These are phyloP conservation scores for Rana temporaria DNA, from an alignment of 2,113 vertebrate species.

Conservation along the genomic window DNA sequence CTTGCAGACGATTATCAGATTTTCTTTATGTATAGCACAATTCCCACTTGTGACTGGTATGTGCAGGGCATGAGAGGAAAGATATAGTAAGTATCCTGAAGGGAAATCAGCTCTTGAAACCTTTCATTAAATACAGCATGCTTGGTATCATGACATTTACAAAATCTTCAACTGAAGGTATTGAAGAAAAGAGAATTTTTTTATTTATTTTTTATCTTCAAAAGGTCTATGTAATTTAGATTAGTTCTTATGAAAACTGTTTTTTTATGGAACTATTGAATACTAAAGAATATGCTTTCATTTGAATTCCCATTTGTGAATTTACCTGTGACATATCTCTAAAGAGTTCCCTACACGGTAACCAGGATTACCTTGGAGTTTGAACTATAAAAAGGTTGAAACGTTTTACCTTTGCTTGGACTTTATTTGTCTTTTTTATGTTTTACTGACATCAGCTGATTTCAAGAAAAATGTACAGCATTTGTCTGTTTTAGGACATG, in stretches of 20 bases:
- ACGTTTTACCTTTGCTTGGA: too few relatives aligned
- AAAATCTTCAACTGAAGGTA: conserved; percentile 73
- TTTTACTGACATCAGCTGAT: too few relatives aligned
- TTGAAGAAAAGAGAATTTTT: conserved; percentile 21
- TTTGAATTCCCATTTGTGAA: too few relatives aligned
- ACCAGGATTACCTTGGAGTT: too few relatives aligned
- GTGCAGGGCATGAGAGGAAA: conserved; percentile 79
- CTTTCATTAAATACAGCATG: conserved; percentile 83
- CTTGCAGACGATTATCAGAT: conserved; percentile 79
- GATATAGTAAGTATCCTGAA: conserved; percentile 79
- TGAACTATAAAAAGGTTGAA: too few relatives aligned
- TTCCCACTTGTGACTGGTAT: conserved; percentile 76
- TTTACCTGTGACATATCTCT: too few relatives aligned
- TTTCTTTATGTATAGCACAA: conserved; percentile 80
- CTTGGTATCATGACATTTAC: conserved; percentile 76
- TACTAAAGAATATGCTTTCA: too few relatives aligned
- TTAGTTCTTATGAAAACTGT: background rate
- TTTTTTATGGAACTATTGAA: background rate
- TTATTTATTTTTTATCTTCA: conserved; percentile 12
- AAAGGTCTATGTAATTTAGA: background rate
- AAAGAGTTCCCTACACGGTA: too few relatives aligned
- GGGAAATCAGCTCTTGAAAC: conserved; percentile 80
- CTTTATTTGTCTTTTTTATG: too few relatives aligned
- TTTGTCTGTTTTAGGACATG: too few relatives aligned
- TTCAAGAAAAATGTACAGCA: too few relatives aligned